phyloP scores from a whole-genome alignment of 2,888 invertebrate genomes.

The Operophtera brumata region DNA sequence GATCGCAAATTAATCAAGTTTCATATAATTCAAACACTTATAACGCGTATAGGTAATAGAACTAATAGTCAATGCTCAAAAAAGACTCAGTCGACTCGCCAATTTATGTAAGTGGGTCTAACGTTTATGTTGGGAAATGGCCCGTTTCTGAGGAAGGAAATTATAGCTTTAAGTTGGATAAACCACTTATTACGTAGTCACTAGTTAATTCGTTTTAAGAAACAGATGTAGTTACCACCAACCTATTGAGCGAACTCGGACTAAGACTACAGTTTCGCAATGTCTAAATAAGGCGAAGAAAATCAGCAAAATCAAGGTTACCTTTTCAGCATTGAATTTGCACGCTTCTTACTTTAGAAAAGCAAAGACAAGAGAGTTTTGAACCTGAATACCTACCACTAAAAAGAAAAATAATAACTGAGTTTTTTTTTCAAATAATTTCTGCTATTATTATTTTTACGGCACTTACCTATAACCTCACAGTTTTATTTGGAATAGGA shows the following conservation, averaged over 20 bases:
- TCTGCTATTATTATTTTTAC: too few relatives aligned
- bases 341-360: constrained; percentile 3
- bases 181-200: background rate
- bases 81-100: constrained; percentile 2
- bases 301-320: constrained; percentile 9
- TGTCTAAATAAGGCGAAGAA: background rate
- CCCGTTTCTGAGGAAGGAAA: background rate
- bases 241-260: too few relatives aligned
- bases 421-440: too few relatives aligned
- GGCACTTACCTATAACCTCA: too few relatives aligned
- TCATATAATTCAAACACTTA: constrained; percentile 11
- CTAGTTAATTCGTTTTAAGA: background rate
- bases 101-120: constrained; percentile 24
- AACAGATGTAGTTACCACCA: too few relatives aligned
- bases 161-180: background rate
- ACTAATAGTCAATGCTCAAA: constrained; percentile 4
- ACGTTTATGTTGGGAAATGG: constrained; percentile 1
- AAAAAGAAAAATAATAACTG: too few relatives aligned
- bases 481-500: too few relatives aligned
- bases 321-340: constrained; percentile 12
- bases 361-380: background rate
- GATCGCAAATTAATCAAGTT: constrained; percentile 27
- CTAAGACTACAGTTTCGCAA: background rate
- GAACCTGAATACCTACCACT: too few relatives aligned
- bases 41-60: constrained; percentile 5